Evolutionary conservation across 2,113 vertebrate species (phyloP), one percentile per base, ranked within the genome.

Genomic region (Laticauda laticaudata): DNA sequence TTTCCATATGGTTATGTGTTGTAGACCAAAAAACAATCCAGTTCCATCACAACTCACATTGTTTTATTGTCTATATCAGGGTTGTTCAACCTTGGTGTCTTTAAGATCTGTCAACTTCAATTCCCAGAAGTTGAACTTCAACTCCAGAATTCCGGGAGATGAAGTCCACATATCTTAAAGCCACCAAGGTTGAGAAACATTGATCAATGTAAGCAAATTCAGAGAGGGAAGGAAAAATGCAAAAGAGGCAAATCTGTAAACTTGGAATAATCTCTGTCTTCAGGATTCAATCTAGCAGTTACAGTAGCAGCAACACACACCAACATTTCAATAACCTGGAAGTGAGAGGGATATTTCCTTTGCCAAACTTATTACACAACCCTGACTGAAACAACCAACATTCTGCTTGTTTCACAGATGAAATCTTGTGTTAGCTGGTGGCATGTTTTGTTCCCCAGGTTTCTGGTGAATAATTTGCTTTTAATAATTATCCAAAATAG

Each of bases 371-470:
- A 21, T 26, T 23, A 8, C 39, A 15, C 34, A 87, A 1, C 34
- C 29, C 10, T 56, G 15, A 48, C 5, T 0, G 61, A 48, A 39
- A 34, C 69, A 8, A 51, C 54, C 53, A 94, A 87, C 2, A 1
- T 34, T 51, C 7, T 43, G 34, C 2, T 75, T 10, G 26, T 45
- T 92, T 90, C 89, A 54, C 34, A 92, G 90, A 86, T 0, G 26
- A 1, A 0, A 1, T 14, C 86, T 1, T 21, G 26, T 5, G 59
- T 92, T 4, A 23, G 34, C 87, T 94, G 39, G 21, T 34, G n/a
- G 29, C 87, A 0, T 0, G 6, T 18, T 51, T 53, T 59, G 5
- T 64, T 86, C 45, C 14, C 4, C 14, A 56, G 2, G 86, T 4
- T 53, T 29, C 39, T 64, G 54, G 14, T 26, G 61, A 91, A 61